These are phyloP conservation scores for Drosophila paranaensis DNA, from an alignment of 2,888 invertebrate genomes.

Conservation along the genomic window DNA sequence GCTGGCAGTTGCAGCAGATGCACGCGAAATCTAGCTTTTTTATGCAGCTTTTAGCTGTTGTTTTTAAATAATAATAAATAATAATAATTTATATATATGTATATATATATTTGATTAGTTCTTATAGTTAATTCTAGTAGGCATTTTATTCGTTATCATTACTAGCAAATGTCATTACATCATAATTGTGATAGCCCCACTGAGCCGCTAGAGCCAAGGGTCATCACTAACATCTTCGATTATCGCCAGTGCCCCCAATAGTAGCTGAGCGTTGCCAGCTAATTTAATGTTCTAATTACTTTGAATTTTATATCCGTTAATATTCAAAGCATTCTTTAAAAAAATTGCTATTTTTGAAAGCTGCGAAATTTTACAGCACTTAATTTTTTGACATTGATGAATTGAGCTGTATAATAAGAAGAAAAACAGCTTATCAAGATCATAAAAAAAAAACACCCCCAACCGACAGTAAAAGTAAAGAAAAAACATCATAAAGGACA, in stretches of 20 bases:
- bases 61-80: too few relatives aligned
- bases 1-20: neutral
- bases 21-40: neutral
- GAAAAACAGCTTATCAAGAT: conserved; percentile 48
- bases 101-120: too few relatives aligned
- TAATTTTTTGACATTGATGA: conserved; percentile 36
- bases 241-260: neutral
- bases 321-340: neutral
- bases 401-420: conserved; percentile 21
- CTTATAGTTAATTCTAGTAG: too few relatives aligned
- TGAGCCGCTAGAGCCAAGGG: neutral
- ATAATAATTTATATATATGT: too few relatives aligned
- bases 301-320: neutral
- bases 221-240: neutral
- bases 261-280: neutral
- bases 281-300: neutral
- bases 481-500: conserved; percentile 29
- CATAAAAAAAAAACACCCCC: conserved; percentile 29
- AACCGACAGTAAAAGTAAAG: neutral
- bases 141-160: neutral
- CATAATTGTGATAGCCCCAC: neutral
- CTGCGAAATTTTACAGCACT: conserved; percentile 19
- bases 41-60: neutral
- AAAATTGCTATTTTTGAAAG: conserved; percentile 27
- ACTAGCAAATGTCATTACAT: neutral